Percentiles rank a stretch among this genome's conserved stretches.
phyloP scores from a whole-genome alignment of 1,140 invertebrate genomes.

The Triops cancriformis region DNA sequence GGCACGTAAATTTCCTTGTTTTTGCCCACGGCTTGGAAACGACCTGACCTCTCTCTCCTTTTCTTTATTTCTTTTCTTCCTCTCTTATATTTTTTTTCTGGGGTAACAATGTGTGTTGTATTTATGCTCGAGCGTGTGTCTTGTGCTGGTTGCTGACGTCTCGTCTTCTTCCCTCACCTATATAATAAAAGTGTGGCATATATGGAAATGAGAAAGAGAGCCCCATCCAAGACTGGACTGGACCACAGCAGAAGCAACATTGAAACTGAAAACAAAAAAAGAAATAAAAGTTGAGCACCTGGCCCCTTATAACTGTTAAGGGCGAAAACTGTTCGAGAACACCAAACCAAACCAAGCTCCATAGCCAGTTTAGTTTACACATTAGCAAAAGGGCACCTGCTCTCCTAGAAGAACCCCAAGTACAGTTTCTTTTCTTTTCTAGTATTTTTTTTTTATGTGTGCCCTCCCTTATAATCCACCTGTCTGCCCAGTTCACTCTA shows the following conservation, averaged over 20 bases:
- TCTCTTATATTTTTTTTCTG: neutral
- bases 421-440: neutral
- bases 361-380: neutral
- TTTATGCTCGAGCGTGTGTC: neutral
- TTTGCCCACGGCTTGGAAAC: neutral
- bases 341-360: neutral
- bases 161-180: slow-evolving; percentile 12
- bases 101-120: neutral
- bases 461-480: neutral
- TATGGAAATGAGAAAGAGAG: neutral
- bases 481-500: neutral
- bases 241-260: neutral
- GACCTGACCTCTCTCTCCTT: slow-evolving; percentile 1
- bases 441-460: neutral
- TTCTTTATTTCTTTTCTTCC: neutral
- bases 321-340: neutral
- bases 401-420: neutral
- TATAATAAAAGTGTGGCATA: slow-evolving; percentile 14
- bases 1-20: slow-evolving; percentile 10
- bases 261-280: too few species aligned
- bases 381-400: slow-evolving; percentile 1
- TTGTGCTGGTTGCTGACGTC: neutral
- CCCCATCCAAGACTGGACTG: neutral
- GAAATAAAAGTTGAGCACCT: neutral
- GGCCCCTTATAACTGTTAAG: slow-evolving; percentile 3